Base-by-base conservation (phyloP, 1,140 invertebrate species). In the fruit fly (Drosophila melanogaster) region DNA sequence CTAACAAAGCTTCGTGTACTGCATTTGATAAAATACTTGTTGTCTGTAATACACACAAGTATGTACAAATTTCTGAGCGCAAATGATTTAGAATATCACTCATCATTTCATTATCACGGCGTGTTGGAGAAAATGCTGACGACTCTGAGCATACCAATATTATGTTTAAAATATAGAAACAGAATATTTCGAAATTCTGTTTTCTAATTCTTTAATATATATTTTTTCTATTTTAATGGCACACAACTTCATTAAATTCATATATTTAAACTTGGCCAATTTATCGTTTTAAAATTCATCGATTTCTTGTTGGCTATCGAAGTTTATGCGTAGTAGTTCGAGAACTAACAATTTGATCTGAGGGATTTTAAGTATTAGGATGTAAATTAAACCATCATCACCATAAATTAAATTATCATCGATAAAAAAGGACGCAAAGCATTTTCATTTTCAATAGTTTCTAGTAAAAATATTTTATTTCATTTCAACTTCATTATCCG, bases 91-190 rank as follows among this genome's bases (percentile, higher is more conserved):
- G 38, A 11, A 30, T 7, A 33, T 33, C 33, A 4, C 24, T 51
- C 40, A 41, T 8, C 49, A 37, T 47, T 81, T 69, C 2, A 83
- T 15, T 30, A 62, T 19, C 30, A 90, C 24, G 10, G 86, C 86
- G 44, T 77, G 79, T 8, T 66, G 54, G n/a, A 81, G 86, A 51
- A 69, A 86, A 0, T 81, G 78, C 49, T 81, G 71, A 4, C 50
- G 50, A 1, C 51, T 40, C 17, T 79, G 56, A 7, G 58, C n/a
- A n/a, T n/a, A n/a, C n/a, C n/a, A n/a, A n/a, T n/a, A n/a, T n/a
- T n/a, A n/a, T n/a, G n/a, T n/a, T n/a, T n/a, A n/a, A n/a, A n/a
- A n/a, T n/a, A n/a, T n/a, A n/a, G n/a, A n/a, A n/a, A n/a, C n/a
- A n/a, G n/a, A n/a, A n/a, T n/a, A n/a, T n/a, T n/a, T n/a, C n/a